phyloP scores from a whole-genome alignment of 1,140 invertebrate species.

The Sminthurinus signatus region DNA sequence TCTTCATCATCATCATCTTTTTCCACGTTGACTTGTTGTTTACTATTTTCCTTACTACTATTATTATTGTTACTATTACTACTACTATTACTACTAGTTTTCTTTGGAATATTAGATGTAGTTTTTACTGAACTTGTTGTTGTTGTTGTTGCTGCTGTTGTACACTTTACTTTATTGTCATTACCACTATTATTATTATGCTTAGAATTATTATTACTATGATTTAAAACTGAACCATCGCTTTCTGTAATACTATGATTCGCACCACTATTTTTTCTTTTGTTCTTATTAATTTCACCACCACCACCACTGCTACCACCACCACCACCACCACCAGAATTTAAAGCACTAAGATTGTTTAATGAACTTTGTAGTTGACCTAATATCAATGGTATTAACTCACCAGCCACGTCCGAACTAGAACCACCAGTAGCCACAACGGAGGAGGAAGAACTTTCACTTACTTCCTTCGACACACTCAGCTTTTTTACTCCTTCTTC shows the following conservation, averaged over 20 bases:
- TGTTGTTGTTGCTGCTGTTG: constrained; percentile 24
- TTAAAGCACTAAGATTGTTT: constrained; percentile 23
- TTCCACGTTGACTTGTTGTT: no score
- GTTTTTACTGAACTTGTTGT: no score
- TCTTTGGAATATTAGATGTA: no score
- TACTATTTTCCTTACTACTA: neutral
- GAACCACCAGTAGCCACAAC: neutral
- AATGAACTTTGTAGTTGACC: constrained; percentile 49
- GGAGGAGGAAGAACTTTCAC: no score
- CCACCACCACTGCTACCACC: constrained; percentile 5
- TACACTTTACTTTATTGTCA: neutral
- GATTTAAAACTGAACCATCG: no score
- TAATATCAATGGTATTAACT: constrained; percentile 57
- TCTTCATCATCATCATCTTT: constrained; percentile 1
- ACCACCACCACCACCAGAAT: constrained; percentile 27
- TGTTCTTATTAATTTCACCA: neutral
- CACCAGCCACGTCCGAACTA: constrained; percentile 46
- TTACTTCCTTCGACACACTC: no score
- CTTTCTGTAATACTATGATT: no score
- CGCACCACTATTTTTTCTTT: no score
- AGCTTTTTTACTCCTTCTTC: neutral
- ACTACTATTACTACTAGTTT: constrained; percentile 35
- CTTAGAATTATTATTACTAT: constrained; percentile 2
- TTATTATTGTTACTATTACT: neutral
- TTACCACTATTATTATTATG: neutral